Percentiles rank a stretch among this genome's conserved stretches.
Conservation (phyloP, 35 echinoderm and acorn worm species). For the Heliocidaris erythrogramma region DNA sequence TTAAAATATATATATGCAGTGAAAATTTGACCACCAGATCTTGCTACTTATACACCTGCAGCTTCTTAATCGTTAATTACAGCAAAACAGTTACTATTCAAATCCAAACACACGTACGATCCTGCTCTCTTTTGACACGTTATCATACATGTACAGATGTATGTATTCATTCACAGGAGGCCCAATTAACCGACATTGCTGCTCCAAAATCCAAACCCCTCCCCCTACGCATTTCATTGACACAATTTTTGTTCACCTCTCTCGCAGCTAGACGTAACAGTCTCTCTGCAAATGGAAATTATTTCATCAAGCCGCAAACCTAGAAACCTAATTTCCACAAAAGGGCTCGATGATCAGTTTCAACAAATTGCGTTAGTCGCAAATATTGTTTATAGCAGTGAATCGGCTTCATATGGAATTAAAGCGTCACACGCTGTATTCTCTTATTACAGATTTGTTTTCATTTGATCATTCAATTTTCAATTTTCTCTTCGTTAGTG, state of each 20-base stretch:
- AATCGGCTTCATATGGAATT: not conserved
- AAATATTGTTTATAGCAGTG: conserved; percentile 1
- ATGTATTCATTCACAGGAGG: not conserved
- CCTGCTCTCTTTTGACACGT: not conserved
- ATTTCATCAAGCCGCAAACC: not conserved
- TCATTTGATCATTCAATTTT: not conserved
- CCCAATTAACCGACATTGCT: not conserved
- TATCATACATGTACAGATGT: not conserved
- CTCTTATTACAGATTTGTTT: not conserved
- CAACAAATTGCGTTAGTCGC: not conserved
- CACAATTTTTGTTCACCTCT: not conserved
- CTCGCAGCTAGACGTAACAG: not conserved
- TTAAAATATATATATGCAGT: too few relatives aligned
- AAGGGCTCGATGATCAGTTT: not conserved
- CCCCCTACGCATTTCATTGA: not conserved
- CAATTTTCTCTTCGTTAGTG: too few relatives aligned
- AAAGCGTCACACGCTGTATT: not conserved
- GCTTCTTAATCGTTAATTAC: too few relatives aligned
- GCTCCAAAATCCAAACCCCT: not conserved
- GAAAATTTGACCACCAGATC: too few relatives aligned
- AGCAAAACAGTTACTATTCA: too few relatives aligned
- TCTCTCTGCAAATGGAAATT: not conserved
- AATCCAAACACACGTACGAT: not conserved
- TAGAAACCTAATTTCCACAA: conserved; percentile 17
- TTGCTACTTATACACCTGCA: too few relatives aligned